These are phyloP conservation scores for Dinomys branickii DNA, from an alignment of 2,113 vertebrate species.

Conservation along the genomic window DNA sequence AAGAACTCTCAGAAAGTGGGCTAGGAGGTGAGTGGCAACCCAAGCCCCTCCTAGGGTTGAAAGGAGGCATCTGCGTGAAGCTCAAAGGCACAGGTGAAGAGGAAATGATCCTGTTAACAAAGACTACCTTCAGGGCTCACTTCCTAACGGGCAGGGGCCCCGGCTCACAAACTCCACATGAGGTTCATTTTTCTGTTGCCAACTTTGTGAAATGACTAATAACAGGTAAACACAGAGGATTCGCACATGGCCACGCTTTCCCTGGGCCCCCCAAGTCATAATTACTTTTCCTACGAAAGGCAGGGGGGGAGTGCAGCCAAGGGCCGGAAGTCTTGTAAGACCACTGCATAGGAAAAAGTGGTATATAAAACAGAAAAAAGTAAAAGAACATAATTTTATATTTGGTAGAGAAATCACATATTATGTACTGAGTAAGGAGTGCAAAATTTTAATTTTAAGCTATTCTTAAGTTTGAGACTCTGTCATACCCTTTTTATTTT, in stretches of 20 bases:
- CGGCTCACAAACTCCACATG: background rate
- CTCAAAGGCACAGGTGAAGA: background rate
- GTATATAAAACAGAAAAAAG: background rate
- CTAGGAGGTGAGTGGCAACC: background rate
- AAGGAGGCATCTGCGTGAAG: slow-evolving; percentile 6
- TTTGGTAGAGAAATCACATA: slow-evolving; percentile 26
- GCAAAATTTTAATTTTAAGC: background rate
- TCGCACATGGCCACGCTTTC: background rate
- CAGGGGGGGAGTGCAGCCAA: background rate
- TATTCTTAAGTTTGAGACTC: background rate
- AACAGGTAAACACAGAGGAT: background rate
- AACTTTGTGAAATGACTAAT: background rate
- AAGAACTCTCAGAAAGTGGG: slow-evolving; percentile 60
- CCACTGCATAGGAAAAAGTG: background rate
- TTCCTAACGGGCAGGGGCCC: background rate
- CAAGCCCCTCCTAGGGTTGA: background rate
- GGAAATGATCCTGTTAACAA: background rate
- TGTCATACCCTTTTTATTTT: background rate
- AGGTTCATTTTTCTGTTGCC: background rate
- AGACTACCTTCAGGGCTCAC: background rate
- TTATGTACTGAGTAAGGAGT: background rate
- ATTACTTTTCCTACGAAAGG: background rate
- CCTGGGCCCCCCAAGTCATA: background rate
- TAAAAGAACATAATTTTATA: background rate
- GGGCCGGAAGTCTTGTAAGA: background rate